phyloP scores from a whole-genome alignment of 2,888 invertebrate species.

The Macaria liturata region DNA sequence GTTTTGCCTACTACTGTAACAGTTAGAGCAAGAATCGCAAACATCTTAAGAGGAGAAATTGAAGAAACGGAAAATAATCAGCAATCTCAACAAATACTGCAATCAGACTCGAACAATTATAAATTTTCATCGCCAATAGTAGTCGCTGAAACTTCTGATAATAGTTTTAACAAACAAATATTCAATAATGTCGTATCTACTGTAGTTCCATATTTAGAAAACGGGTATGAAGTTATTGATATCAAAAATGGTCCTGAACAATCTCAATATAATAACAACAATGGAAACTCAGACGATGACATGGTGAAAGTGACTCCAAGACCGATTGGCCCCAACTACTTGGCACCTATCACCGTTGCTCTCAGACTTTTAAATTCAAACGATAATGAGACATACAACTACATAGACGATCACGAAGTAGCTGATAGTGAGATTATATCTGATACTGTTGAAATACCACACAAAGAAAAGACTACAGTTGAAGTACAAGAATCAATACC shows the following conservation, averaged over 20 bases:
- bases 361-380: conserved; percentile 71
- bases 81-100: conserved; percentile 42
- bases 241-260: conserved; percentile 57
- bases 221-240: conserved; percentile 73
- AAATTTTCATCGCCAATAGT: conserved; percentile 76
- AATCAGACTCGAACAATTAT: conserved; percentile 53
- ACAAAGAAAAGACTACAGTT: conserved; percentile 79
- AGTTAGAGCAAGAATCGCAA: conserved; percentile 65
- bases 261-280: conserved; percentile 30
- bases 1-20: conserved; percentile 54
- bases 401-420: conserved; percentile 64
- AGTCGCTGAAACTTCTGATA: conserved; percentile 61
- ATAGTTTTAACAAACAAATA: conserved; percentile 60
- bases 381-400: conserved; percentile 62
- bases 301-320: conserved; percentile 79
- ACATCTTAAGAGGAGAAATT: conserved; percentile 55
- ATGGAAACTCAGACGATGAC: conserved; percentile 40
- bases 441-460: conserved; percentile 63
- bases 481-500: conserved; percentile 87
- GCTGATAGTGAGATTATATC: conserved; percentile 69
- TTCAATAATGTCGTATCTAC: conserved; percentile 72
- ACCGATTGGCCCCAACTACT: conserved; percentile 80
- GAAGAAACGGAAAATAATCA: conserved; percentile 46
- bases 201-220: conserved; percentile 68
- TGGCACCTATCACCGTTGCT: conserved; percentile 85